These are phyloP conservation scores for Peucedramus taeniatus DNA, from an alignment of 2,113 vertebrate species.

Conservation along the genomic window DNA sequence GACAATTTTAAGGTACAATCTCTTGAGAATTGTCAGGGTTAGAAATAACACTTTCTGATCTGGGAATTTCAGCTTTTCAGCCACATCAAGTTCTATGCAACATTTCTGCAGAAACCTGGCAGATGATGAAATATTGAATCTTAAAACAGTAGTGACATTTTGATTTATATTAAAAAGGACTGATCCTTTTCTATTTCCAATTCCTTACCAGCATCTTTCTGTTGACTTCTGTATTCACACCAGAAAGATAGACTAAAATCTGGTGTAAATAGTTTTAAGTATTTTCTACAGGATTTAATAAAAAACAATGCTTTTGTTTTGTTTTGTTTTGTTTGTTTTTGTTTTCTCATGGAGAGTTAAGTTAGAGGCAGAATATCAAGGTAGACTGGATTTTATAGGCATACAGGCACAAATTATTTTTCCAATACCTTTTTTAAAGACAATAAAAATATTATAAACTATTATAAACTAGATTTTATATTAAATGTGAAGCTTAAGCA, in stretches of 20 bases:
- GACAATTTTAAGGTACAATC: background rate
- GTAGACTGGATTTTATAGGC: background rate
- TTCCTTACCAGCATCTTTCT: background rate
- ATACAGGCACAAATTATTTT: background rate
- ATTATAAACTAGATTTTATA: background rate
- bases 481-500: background rate
- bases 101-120: slow-evolving; percentile 11
- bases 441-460: background rate
- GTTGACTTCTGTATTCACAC: background rate
- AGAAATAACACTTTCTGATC: background rate
- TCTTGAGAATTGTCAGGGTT: background rate
- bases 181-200: background rate
- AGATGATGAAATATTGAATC: slow-evolving; percentile 47
- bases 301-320: background rate
- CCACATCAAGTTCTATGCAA: background rate
- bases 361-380: background rate
- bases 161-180: slow-evolving; percentile 2
- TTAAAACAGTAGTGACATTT: slow-evolving; percentile 26
- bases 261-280: background rate
- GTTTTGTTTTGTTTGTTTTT: too few relatives aligned
- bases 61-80: background rate
- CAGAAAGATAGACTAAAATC: background rate
- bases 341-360: background rate
- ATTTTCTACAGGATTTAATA: background rate
- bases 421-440: background rate